Evolutionary conservation across 2,888 invertebrate species (phyloP), one percentile per base, ranked within the genome.

Genomic region (Synanthedon vespiformis): DNA sequence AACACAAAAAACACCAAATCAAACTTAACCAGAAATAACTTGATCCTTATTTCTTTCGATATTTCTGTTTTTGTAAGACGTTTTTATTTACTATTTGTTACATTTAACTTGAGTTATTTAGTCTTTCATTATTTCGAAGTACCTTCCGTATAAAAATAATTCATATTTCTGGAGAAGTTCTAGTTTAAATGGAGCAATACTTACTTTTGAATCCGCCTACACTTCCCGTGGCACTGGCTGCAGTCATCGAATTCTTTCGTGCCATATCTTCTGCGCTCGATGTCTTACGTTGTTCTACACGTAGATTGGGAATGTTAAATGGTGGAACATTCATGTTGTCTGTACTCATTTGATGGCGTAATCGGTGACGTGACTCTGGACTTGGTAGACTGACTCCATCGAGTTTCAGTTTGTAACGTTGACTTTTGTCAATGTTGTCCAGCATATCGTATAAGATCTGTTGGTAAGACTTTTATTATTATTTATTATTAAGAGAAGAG

Each of bases 251-350:
- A 73, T 94, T 95, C 76, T 95, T 95, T 65, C 95, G 90, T 18
- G 94, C 95, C 94, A 96, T 95, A 69, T 96, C 95, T 74, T 96
- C 96, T 5, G 96, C 95, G 64, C 95, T 95, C 49, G 95, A 95
- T 2, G 96, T 95, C 80, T 96, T 96, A 61, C 95, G 90, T 68
- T 94, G 93, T 68, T 95, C 95, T 57, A 95, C 93, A 53, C 94
- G 91, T 60, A 95, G 83, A 78, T 95, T 95, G n/a, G 95, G 95
- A 64, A 96, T 95, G 74, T 93, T 94, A 81, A 95, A 95, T 0
- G 94, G 93, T 22, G 93, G 93, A 13, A 91, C 93, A 66, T 92
- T 92, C 91, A 95, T 92, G 74, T 95, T 95, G 74, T 96, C 95
- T 34, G 94, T 93, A 68, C 94, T 95, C 79, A 91, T 93, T 72